These are phyloP conservation scores for Hydrophis major DNA, from an alignment of 2,797 vertebrate species.

Conservation along the genomic window DNA sequence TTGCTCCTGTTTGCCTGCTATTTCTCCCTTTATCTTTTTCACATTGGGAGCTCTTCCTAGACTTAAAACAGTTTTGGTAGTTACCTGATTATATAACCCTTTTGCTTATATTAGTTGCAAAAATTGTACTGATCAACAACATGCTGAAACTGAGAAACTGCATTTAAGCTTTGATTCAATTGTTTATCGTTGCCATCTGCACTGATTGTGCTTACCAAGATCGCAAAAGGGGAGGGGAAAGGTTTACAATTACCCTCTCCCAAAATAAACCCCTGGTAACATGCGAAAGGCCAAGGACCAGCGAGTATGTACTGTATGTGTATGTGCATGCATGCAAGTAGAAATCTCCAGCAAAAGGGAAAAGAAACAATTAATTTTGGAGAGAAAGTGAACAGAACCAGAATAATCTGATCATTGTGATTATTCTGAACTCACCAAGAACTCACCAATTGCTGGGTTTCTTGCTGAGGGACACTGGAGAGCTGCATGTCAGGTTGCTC, in stretches of 20 bases:
- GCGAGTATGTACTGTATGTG: background rate
- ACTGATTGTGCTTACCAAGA: background rate
- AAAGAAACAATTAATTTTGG: background rate
- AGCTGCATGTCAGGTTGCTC: constrained; percentile 7
- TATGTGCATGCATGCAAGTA: background rate
- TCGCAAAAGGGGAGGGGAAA: background rate
- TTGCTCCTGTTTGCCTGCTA: background rate
- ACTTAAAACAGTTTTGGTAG: background rate
- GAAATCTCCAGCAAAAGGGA: background rate
- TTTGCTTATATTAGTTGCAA: background rate
- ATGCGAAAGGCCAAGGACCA: background rate
- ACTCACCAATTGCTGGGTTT: constrained; percentile 11
- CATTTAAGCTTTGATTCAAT: background rate
- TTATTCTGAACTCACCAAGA: background rate
- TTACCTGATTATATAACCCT: background rate
- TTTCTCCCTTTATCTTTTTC: background rate
- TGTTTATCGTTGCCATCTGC: background rate
- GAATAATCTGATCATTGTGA: background rate
- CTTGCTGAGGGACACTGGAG: background rate
- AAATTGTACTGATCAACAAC: background rate
- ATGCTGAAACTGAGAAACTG: background rate
- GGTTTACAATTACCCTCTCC: background rate
- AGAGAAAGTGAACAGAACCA: background rate
- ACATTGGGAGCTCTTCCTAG: background rate
- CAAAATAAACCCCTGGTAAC: background rate